phyloP scores from a whole-genome alignment of 1,140 invertebrate genomes.

The Drosophila kikkawai region DNA sequence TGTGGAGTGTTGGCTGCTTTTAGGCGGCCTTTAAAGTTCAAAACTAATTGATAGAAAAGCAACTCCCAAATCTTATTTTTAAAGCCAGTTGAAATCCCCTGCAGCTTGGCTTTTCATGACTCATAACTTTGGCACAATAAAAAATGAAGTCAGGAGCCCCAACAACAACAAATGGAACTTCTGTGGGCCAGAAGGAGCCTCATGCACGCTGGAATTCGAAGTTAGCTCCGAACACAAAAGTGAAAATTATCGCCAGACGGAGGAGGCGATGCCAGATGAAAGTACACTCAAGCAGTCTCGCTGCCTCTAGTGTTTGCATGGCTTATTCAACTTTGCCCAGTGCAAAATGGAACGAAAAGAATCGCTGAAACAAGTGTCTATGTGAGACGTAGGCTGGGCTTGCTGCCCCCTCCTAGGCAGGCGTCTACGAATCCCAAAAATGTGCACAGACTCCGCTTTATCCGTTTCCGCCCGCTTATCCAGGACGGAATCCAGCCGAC shows the following conservation, averaged over 20 bases:
- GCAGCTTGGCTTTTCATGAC: slow-evolving; percentile 7
- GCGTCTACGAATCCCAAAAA: slow-evolving; percentile 80
- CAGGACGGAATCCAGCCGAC: slow-evolving; percentile 20
- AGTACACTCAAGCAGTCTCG: slow-evolving; percentile 47
- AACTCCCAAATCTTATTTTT: slow-evolving; percentile 1
- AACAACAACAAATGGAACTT: slow-evolving; percentile 7
- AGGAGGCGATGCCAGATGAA: slow-evolving; percentile 14
- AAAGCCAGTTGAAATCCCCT: slow-evolving; percentile 1
- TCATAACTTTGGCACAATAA: slow-evolving; percentile 20
- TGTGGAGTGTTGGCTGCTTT: slow-evolving; percentile 62
- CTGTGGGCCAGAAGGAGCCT: slow-evolving; percentile 37
- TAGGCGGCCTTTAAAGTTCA: slow-evolving; percentile 45
- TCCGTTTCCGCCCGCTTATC: slow-evolving; percentile 69
- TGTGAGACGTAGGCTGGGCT: slow-evolving; percentile 45
- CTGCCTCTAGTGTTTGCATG: slow-evolving; percentile 70
- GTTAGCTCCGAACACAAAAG: slow-evolving; percentile 57
- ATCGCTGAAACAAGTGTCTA: slow-evolving; percentile 59
- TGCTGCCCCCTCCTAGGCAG: slow-evolving; percentile 64
- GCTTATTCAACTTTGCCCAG: slow-evolving; percentile 67
- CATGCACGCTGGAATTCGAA: slow-evolving; percentile 41
- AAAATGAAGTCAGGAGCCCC: slow-evolving; percentile 13
- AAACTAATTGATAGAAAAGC: not conserved
- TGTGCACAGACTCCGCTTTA: slow-evolving; percentile 69
- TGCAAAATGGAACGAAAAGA: slow-evolving; percentile 46
- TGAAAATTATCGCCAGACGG: slow-evolving; percentile 72